phyloP scores from a whole-genome alignment of 2,888 invertebrate species.

The Rhingia campestris region DNA sequence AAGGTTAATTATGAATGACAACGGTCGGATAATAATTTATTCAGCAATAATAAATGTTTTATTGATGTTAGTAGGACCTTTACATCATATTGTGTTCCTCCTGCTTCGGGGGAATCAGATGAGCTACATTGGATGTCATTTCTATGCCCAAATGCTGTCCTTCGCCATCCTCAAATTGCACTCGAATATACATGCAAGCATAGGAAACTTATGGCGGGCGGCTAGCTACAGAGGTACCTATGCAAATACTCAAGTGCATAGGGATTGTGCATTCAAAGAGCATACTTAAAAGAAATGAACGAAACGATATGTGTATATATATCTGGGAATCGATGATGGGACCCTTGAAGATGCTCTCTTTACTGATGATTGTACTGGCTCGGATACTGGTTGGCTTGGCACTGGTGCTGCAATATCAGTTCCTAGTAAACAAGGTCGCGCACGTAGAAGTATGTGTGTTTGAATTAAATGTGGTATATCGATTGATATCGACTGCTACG shows the following conservation, averaged over 20 bases:
- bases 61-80: conserved; percentile 51
- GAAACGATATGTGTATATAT: conserved; percentile 46
- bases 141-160: conserved; percentile 10
- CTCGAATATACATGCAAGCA: neutral
- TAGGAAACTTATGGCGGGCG: no score
- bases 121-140: conserved; percentile 52
- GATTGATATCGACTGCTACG: conserved; percentile 63
- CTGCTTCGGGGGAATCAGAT: conserved; percentile 46
- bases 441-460: conserved; percentile 46
- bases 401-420: conserved; percentile 51
- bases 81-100: conserved; percentile 13
- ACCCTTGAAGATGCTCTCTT: conserved; percentile 56
- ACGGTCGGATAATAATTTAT: conserved; percentile 52
- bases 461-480: conserved; percentile 67
- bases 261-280: conserved; percentile 51
- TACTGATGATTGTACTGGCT: conserved; percentile 39
- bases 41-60: conserved; percentile 59
- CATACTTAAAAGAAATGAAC: conserved; percentile 62
- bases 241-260: conserved; percentile 32
- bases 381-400: conserved; percentile 5
- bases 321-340: conserved; percentile 56
- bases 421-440: conserved; percentile 63
- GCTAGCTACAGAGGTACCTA: conserved; percentile 26
- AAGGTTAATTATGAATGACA: conserved; percentile 67
- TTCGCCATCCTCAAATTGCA: conserved; percentile 31